Evolutionary conservation across 2,888 invertebrate genomes (phyloP), one percentile per base, ranked within the genome.

Genomic region (Acholoe squamosa): DNA sequence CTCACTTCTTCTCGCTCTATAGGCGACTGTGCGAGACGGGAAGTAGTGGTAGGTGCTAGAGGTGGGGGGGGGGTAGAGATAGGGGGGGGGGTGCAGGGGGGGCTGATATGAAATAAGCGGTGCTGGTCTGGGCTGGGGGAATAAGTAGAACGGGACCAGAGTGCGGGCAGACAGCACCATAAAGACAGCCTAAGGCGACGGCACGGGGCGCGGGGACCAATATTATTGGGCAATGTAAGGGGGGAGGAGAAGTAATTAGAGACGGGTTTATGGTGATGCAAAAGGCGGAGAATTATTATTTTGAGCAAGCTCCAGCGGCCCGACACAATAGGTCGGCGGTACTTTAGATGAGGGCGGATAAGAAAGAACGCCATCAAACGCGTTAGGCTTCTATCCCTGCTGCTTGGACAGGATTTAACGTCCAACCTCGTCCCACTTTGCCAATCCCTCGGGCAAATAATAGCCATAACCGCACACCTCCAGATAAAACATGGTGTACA

Each of bases 71-170:
- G 71, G 3, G n/a, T 61, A 19, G n/a, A 7, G 25, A 28, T 14
- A 0, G 71, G 25, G 71, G 31, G 0, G 7, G 14, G 28, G 12
- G 71, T 25, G 71, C 3, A 25, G 71, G 71, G 12, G 12, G 28
- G 71, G 71, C 28, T 25, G 71, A 71, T 71, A 71, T 71, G 71
- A 71, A 71, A 71, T 71, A 71, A 71, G n/a, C 71, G 0, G 28
- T 71, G 71, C n/a, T 71, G 3, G 25, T 5, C 71, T 25, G 28
- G 12, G 71, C 12, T 0, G 19, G 1, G 61, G 22, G 22, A 19
- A 19, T n/a, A 61, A 61, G 5, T 5, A n/a, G 71, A 25, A 25
- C 14, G 25, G 28, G 71, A 71, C 71, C 14, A 43, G 43, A 10
- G 43, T 43, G 43, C 43, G 10, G 43, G 43, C 43, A 43, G 5